Conservation (phyloP, 2,113 vertebrate species). For the Corvus cornix region DNA sequence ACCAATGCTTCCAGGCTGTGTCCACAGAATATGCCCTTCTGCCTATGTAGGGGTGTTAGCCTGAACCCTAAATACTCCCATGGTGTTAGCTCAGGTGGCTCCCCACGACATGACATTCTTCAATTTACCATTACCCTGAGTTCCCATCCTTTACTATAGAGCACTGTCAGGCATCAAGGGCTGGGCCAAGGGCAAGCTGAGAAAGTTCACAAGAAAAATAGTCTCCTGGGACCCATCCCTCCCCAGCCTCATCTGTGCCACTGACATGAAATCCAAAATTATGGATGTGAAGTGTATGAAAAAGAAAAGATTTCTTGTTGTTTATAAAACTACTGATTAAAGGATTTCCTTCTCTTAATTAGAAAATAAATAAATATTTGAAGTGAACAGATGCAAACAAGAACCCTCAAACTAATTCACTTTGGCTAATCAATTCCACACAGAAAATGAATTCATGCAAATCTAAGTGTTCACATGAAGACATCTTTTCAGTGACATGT, state of each 20-base stretch:
- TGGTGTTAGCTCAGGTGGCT: neutral
- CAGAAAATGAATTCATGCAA: constrained; percentile 8
- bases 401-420: neutral
- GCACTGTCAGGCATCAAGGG: neutral
- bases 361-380: constrained; percentile 13
- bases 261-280: neutral
- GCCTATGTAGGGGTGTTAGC: neutral
- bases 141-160: neutral
- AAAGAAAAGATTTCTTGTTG: neutral
- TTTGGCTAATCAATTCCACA: constrained; percentile 2
- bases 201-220: neutral
- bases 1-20: neutral
- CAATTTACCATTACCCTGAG: neutral
- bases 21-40: neutral
- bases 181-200: neutral
- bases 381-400: neutral
- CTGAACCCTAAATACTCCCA: neutral
- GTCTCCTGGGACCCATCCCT: neutral
- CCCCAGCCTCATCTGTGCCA: neutral
- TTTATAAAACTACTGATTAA: neutral
- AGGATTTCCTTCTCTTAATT: neutral
- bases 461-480: neutral
- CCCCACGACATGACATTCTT: neutral
- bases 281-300: neutral
- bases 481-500: neutral